Base-by-base conservation (phyloP, 2,888 invertebrate species). In the Hydriomena furcata region DNA sequence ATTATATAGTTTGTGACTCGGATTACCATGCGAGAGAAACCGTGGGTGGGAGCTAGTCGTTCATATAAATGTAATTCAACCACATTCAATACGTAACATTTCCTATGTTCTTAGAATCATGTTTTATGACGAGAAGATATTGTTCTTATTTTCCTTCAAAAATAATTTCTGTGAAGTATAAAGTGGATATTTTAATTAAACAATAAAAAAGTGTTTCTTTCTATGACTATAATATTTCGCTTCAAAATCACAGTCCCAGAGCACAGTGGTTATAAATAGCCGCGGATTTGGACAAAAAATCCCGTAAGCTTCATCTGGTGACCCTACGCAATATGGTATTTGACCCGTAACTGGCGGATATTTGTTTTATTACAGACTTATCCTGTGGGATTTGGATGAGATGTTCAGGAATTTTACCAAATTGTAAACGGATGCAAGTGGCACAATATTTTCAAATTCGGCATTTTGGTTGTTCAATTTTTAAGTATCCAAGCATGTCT, bases 321-420 rank as follows among this genome's bases (percentile, higher is more conserved):
- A 76, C 77, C 76, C 78, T 81, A 78, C 84, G 84, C 87, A 89
- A 87, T 86, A 84, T 89, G 90, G 88, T 80, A 71, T 87, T 81
- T 89, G 89, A 89, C 90, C 88, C 80, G 77, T 71, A 81, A 73
- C 82, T 81, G 68, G 63, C 82, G 88, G 86, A 84, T 90, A 88
- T 88, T 88, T 89, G 74, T 87, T 83, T 86, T 84, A 83, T 84
- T 76, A 70, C 65, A 60, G 63, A 70, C 74, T 80, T 79, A 83
- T 83, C 83, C 84, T 83, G 78, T 79, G 78, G 73, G 76, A 80
- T 70, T 67, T 66, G 55, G 46, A 72, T 68, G 66, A 69, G 70
- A 52, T 76, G 72, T 45, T 67, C 48, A 13, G 10, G 42, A 30
- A 44, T 35, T 31, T 11, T 27, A 27, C 34, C 12, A 49, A 40